Evolutionary conservation across 1,140 invertebrate genomes (phyloP).

Genomic region (Helicorthomorpha holstii): DNA sequence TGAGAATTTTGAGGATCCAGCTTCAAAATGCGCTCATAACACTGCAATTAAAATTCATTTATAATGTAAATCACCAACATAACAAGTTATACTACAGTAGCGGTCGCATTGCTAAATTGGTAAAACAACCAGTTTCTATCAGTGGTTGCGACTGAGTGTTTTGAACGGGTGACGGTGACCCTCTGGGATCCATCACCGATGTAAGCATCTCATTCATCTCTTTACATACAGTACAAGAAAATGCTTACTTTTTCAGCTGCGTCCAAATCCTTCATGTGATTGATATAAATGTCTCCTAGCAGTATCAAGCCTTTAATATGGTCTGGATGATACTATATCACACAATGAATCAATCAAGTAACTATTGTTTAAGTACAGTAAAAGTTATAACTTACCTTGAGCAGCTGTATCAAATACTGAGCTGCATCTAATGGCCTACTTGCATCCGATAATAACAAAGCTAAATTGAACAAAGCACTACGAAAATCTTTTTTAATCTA

Average conservation of each 20-base stretch:
- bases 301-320: constrained; percentile 89
- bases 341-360: neutral
- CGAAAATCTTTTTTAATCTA: constrained; percentile 40
- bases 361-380: neutral
- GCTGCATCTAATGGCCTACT: constrained; percentile 76
- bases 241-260: constrained; percentile 62
- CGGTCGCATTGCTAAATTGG: too few relatives aligned
- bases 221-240: neutral
- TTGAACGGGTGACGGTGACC: too few relatives aligned
- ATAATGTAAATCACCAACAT: neutral
- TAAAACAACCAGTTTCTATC: too few relatives aligned
- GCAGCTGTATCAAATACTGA: constrained; percentile 77
- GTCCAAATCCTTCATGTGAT: constrained; percentile 83
- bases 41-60: constrained; percentile 35
- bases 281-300: constrained; percentile 91
- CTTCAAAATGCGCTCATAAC: constrained; percentile 70
- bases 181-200: too few relatives aligned
- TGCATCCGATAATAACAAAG: constrained; percentile 71
- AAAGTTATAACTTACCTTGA: constrained; percentile 27
- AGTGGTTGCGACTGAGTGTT: too few relatives aligned
- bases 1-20: constrained; percentile 82
- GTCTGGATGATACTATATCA: constrained; percentile 61
- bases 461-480: constrained; percentile 86
- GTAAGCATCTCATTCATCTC: too few relatives aligned
- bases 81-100: constrained; percentile 5